phyloP scores from a whole-genome alignment of 1,140 invertebrate genomes.

The Neotoxoptera formosana region DNA sequence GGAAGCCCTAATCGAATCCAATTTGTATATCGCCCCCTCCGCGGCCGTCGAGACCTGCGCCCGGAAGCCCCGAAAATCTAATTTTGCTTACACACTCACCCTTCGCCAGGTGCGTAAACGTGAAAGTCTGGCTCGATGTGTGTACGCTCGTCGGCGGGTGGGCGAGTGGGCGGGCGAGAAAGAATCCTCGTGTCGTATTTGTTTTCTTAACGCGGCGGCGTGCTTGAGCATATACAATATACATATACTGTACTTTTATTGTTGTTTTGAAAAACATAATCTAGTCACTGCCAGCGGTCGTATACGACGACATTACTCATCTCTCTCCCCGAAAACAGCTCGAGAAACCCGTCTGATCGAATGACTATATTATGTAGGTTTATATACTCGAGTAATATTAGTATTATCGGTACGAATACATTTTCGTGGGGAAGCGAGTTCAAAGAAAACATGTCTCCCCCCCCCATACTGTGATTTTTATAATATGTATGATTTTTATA shows the following conservation, averaged over 20 bases:
- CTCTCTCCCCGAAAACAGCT: neutral
- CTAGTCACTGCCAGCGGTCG: neutral
- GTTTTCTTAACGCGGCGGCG: neutral
- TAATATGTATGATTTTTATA: too few species aligned
- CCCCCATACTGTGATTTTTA: too few species aligned
- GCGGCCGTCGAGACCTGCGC: neutral
- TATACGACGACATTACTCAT: neutral
- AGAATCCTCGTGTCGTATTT: neutral
- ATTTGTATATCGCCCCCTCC: neutral
- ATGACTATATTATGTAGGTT: too few species aligned
- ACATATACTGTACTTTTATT: neutral
- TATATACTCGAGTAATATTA: neutral
- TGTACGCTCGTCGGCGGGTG: neutral
- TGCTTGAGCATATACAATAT: neutral
- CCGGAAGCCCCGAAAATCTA: conserved; percentile 34
- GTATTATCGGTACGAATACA: neutral
- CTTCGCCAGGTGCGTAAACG: neutral
- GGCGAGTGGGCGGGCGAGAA: too few species aligned
- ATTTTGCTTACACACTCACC: conserved; percentile 15
- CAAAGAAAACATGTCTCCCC: too few species aligned
- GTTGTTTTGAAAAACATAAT: neutral
- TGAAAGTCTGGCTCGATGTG: neutral
- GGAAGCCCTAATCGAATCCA: conserved; percentile 53
- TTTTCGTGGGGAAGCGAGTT: too few species aligned
- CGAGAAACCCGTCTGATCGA: neutral